These are phyloP conservation scores for Strongylocentrotus purpuratus DNA, from an alignment of 35 echinoderm and acorn worm species.

Conservation along the genomic window DNA sequence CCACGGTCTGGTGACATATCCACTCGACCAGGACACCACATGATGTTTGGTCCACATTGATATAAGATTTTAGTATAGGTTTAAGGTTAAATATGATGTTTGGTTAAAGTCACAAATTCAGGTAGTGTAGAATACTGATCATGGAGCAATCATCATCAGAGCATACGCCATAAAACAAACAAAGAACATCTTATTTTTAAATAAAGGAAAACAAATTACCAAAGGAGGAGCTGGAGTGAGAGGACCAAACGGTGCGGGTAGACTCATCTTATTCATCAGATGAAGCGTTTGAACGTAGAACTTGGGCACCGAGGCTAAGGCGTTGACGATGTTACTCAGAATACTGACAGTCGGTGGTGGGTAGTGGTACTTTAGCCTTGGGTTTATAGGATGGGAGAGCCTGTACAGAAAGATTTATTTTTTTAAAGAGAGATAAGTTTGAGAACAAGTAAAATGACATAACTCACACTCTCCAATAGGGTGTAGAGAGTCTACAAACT, in stretches of 20 bases:
- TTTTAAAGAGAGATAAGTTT: not conserved
- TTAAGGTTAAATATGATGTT: too few relatives aligned
- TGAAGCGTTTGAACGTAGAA: constrained; percentile 93
- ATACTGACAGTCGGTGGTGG: constrained; percentile 75
- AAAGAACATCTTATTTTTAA: not conserved
- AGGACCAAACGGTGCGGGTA: constrained; percentile 86
- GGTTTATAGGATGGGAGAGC: constrained; percentile 72
- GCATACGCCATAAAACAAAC: not conserved
- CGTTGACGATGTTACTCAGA: constrained; percentile 90
- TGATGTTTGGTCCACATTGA: too few relatives aligned
- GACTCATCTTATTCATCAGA: constrained; percentile 98
- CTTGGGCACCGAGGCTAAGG: constrained; percentile 73
- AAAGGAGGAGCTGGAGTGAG: constrained; percentile 81
- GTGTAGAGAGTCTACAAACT: too few relatives aligned
- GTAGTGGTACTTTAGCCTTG: constrained; percentile 79
- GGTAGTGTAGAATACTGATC: too few relatives aligned
- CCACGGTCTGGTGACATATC: too few relatives aligned
- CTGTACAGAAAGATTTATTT: constrained; percentile 34
- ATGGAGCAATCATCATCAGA: not conserved
- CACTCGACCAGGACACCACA: too few relatives aligned
- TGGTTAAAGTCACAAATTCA: too few relatives aligned
- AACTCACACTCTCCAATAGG: too few relatives aligned
- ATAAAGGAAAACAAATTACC: constrained; percentile 51
- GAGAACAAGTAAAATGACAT: not conserved
- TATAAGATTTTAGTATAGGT: too few relatives aligned